Evolutionary conservation across 2,113 vertebrate species (phyloP).

Genomic region (Zosterops pallidus): DNA sequence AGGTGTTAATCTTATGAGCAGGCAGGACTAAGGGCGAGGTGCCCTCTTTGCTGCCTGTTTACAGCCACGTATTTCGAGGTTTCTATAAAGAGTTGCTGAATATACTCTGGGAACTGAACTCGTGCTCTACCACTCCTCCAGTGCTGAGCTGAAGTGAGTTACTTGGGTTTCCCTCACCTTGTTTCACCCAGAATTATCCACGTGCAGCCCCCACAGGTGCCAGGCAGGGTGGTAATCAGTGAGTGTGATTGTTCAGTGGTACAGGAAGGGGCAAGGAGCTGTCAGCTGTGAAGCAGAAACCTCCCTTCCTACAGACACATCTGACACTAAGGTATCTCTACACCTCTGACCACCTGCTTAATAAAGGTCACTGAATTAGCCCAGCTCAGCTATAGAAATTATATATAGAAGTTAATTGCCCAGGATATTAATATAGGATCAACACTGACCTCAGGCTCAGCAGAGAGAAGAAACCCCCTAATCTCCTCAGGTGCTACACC

Average conservation of each 20-base stretch:
- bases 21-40: neutral
- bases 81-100: neutral
- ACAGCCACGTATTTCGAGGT: accelerated
- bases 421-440: neutral
- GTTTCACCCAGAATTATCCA: neutral
- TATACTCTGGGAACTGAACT: neutral
- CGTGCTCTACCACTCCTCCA: neutral
- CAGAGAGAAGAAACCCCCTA: neutral
- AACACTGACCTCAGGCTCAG: neutral
- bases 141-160: neutral
- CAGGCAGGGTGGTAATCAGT: neutral
- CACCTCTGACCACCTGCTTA: neutral
- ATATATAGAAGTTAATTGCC: neutral
- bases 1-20: neutral
- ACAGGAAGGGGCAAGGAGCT: neutral
- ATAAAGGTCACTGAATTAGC: neutral
- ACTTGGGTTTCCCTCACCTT: neutral
- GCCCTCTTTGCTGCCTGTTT: neutral
- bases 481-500: neutral
- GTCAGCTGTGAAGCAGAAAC: neutral
- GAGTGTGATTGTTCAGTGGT: neutral
- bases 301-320: neutral
- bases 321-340: neutral
- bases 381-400: neutral
- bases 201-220: neutral